phyloP scores from a whole-genome alignment of 2,888 invertebrate species.

The Erebia epiphron region DNA sequence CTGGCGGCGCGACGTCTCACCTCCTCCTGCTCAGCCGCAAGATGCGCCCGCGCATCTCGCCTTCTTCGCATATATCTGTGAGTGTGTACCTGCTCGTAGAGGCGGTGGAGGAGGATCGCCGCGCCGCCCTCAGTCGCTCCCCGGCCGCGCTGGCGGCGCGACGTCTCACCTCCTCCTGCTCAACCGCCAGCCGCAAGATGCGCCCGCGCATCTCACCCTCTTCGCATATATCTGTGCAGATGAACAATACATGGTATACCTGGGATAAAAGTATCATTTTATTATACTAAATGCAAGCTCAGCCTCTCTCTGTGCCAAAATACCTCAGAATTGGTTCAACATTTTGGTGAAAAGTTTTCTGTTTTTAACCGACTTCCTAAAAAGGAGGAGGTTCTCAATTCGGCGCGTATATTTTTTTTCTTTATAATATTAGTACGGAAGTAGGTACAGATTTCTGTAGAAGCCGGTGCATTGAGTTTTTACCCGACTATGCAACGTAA shows the following conservation, averaged over 20 bases:
- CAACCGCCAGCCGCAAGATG: constrained; percentile 93
- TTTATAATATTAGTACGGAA: no score
- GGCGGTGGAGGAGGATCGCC: constrained; percentile 81
- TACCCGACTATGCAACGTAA: no score
- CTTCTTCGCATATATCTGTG: constrained; percentile 97
- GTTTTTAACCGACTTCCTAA: no score
- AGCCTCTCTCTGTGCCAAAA: no score
- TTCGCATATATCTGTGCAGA: constrained; percentile 93
- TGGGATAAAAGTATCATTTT: no score
- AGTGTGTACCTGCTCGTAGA: constrained; percentile 49
- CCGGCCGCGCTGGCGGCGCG: constrained; percentile 76
- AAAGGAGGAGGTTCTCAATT: no score
- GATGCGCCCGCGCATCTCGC: constrained; percentile 95
- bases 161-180: constrained; percentile 89
- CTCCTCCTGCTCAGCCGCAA: constrained; percentile 94
- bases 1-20: constrained; percentile 82
- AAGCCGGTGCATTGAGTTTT: no score
- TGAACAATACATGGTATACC: constrained; percentile 12
- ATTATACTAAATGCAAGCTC: no score
- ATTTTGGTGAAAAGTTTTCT: no score
- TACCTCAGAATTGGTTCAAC: no score
- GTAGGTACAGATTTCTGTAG: no score
- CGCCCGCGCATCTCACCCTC: constrained; percentile 96
- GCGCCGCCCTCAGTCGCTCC: constrained; percentile 72
- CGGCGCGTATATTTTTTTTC: no score